Base-by-base conservation (phyloP, 2,797 vertebrate species). In the Molossus alvarezi region DNA sequence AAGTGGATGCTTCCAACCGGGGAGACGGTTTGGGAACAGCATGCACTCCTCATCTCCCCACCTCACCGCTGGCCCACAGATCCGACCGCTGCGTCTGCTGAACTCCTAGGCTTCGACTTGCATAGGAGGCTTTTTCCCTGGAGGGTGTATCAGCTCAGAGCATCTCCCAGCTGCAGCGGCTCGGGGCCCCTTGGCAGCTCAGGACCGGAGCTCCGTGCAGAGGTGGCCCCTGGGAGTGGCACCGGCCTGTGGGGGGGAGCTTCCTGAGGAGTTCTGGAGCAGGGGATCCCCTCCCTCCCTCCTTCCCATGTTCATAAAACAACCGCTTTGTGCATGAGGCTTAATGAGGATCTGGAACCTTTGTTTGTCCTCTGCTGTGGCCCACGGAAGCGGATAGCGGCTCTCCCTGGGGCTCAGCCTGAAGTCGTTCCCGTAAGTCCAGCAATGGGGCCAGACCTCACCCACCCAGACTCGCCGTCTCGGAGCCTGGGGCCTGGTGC, bases 1-100 rank as follows among this genome's bases (percentile, higher is more conserved):
- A 84, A 96, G 85, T 80, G 92, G 90, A 3, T 92, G 27, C 91
- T 93, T 93, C 95, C 73, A 37, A n/a, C 76, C 45, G 1, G 20
- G 93, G 83, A 84, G 64, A 48, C 15, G 48, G 37, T 67, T 71
- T 60, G 58, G 75, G 65, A 80, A 58, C 82, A 33, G 20, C 17
- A 1, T 48, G 0, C 20, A 0, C 33, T 6, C 71, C 33, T 71
- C 60, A n/a, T 55, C 71, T 80, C 51, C 71, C 15, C 53, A 12
- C 8, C 0, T 48, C 18, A 1, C 80, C 29, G 64, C 92, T 76
- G 57, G 53, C 93, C 95, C 48, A 62, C 67, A 60, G 41, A 53
- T 13, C 72, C 27, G 75, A 72, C 62, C 10, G 29, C 75, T 5
- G 1, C n/a, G 1, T 67, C 91, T 7, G 0, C 55, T 51, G 25